Percentiles rank a stretch among this genome's conserved stretches.
Evolutionary conservation across 2,113 vertebrate genomes (phyloP).

Genomic region (Raja brachyura): DNA sequence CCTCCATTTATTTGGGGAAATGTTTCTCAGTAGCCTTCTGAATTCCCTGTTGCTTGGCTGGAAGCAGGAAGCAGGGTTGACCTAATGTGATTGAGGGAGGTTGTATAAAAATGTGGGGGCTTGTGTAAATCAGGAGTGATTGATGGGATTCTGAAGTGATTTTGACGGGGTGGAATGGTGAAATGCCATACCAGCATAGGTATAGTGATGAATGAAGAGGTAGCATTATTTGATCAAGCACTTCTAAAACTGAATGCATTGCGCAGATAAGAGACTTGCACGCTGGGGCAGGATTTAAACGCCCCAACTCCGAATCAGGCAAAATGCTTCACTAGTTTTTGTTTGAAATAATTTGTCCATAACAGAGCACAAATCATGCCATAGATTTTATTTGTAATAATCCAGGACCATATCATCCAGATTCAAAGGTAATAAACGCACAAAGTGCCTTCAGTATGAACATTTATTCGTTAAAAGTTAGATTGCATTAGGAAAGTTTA

Average conservation of each 20-base stretch:
- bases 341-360: not conserved
- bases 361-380: not conserved
- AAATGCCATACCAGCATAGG: slow-evolving; percentile 35
- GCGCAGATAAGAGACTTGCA: slow-evolving; percentile 10
- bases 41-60: slow-evolving; percentile 37
- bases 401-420: not conserved
- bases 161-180: slow-evolving; percentile 28
- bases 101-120: slow-evolving; percentile 37
- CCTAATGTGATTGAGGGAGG: slow-evolving; percentile 41
- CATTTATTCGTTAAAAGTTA: not conserved
- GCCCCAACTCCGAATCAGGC: not conserved
- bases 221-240: slow-evolving; percentile 36
- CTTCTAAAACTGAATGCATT: slow-evolving; percentile 29
- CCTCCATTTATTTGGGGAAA: slow-evolving; percentile 39
- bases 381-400: not conserved
- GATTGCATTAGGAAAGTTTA: not conserved
- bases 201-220: slow-evolving; percentile 32
- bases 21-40: slow-evolving; percentile 36
- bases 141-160: slow-evolving; percentile 37
- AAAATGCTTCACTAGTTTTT: slow-evolving; percentile 19
- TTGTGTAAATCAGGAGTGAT: slow-evolving; percentile 35
- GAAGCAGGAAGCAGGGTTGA: slow-evolving; percentile 38
- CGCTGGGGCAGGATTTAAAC: slow-evolving; percentile 11
- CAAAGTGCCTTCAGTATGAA: not conserved
- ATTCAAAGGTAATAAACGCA: not conserved